phyloP scores from a whole-genome alignment of 2,888 invertebrate genomes.

The Trachelus iudaicus region DNA sequence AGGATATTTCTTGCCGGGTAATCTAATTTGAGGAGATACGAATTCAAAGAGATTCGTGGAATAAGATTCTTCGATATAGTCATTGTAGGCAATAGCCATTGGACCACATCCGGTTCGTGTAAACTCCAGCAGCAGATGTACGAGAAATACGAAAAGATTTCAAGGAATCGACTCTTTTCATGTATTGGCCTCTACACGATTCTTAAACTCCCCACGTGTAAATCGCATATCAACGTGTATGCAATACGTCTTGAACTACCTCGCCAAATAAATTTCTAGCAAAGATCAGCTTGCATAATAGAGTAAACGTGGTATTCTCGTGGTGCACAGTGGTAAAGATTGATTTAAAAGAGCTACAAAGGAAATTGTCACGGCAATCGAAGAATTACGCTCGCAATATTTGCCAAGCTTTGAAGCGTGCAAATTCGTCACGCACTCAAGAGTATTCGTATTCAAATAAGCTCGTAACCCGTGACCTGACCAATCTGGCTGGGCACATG shows the following conservation, averaged over 20 bases:
- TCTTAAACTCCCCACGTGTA: not conserved
- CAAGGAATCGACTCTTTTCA: not conserved
- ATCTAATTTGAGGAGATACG: not conserved
- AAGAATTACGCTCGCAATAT: not conserved
- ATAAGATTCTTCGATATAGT: not conserved
- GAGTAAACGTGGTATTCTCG: not conserved
- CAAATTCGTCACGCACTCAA: not conserved
- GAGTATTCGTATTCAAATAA: not conserved
- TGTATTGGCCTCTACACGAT: not conserved
- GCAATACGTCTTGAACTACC: not conserved
- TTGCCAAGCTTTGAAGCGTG: not conserved
- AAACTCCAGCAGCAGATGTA: not conserved
- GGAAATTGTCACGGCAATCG: not conserved
- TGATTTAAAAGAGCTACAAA: not conserved
- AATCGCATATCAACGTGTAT: not conserved
- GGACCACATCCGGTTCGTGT: not conserved
- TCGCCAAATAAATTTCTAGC: not conserved
- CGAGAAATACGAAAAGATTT: not conserved
- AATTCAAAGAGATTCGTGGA: not conserved
- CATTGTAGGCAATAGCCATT: not conserved
- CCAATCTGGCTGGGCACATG: not conserved
- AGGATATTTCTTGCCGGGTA: not conserved
- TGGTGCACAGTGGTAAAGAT: not conserved
- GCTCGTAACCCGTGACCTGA: not conserved
- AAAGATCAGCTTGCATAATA: not conserved